Evolutionary conservation across 2,888 invertebrate genomes (phyloP).

Genomic region (Tyria jacobaeae): DNA sequence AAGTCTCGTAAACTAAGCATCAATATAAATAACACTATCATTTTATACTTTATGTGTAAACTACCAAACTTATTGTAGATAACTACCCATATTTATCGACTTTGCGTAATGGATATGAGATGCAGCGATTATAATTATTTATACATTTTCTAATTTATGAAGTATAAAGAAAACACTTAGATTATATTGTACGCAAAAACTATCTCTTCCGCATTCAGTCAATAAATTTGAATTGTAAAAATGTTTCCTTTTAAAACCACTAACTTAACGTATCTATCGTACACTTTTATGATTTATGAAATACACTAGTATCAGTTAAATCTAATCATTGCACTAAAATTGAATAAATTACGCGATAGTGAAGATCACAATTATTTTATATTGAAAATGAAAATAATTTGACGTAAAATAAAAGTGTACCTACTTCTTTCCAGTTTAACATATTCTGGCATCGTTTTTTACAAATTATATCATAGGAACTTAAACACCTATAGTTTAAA

Average conservation of each 20-base stretch:
- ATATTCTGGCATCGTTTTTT: conserved; percentile 46
- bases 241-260: conserved; percentile 69
- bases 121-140: conserved; percentile 73
- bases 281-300: conserved; percentile 71
- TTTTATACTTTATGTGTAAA: conserved; percentile 80
- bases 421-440: conserved; percentile 60
- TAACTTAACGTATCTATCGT: conserved; percentile 77
- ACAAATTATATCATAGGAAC: conserved; percentile 61
- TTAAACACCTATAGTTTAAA: conserved; percentile 60
- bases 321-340: conserved; percentile 86
- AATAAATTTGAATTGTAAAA: conserved; percentile 77
- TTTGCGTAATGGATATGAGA: conserved; percentile 75
- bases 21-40: conserved; percentile 84
- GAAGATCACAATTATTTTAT: conserved; percentile 73
- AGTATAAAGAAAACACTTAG: conserved; percentile 69
- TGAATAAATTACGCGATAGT: conserved; percentile 82
- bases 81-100: conserved; percentile 77
- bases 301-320: conserved; percentile 79
- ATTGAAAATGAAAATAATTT: conserved; percentile 59
- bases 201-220: conserved; percentile 77
- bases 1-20: conserved; percentile 83
- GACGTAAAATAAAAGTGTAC: conserved; percentile 58
- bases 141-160: conserved; percentile 72
- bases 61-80: conserved; percentile 78
- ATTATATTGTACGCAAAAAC: conserved; percentile 75